These are phyloP conservation scores for Magallana gigas DNA, from an alignment of 1,140 invertebrate genomes.

Conservation along the genomic window DNA sequence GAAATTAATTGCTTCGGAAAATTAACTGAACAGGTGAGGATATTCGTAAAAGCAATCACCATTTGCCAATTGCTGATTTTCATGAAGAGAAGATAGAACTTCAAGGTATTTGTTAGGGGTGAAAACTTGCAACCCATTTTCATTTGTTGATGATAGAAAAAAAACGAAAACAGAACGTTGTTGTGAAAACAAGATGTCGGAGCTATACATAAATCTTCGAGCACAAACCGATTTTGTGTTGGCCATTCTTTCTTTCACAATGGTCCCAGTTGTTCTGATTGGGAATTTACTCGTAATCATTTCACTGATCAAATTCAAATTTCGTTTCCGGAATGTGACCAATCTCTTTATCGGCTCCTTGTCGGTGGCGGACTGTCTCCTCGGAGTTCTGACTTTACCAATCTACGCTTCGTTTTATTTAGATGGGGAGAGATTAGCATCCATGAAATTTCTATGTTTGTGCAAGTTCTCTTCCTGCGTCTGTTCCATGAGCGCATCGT, in stretches of 20 bases:
- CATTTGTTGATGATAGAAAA: too few species aligned
- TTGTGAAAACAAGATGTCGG: neutral
- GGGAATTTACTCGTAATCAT: constrained; percentile 50
- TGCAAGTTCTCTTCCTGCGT: constrained; percentile 57
- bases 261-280: constrained; percentile 42
- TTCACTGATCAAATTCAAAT: constrained; percentile 49
- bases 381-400: constrained; percentile 56
- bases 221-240: neutral
- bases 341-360: constrained; percentile 60
- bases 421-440: neutral
- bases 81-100: too few species aligned
- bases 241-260: neutral
- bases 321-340: constrained; percentile 52
- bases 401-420: constrained; percentile 59
- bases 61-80: too few species aligned
- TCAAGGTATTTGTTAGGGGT: too few species aligned
- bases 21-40: neutral
- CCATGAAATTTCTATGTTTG: constrained; percentile 57
- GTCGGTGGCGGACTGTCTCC: constrained; percentile 55
- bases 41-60: neutral
- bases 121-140: too few species aligned
- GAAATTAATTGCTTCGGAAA: neutral
- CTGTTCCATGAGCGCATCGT: constrained; percentile 55
- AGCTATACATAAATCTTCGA: neutral
- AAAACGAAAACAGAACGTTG: too few species aligned